Evolutionary conservation across 1,140 invertebrate genomes (phyloP), one percentile per base, ranked within the genome.

Genomic region (Atta texana): DNA sequence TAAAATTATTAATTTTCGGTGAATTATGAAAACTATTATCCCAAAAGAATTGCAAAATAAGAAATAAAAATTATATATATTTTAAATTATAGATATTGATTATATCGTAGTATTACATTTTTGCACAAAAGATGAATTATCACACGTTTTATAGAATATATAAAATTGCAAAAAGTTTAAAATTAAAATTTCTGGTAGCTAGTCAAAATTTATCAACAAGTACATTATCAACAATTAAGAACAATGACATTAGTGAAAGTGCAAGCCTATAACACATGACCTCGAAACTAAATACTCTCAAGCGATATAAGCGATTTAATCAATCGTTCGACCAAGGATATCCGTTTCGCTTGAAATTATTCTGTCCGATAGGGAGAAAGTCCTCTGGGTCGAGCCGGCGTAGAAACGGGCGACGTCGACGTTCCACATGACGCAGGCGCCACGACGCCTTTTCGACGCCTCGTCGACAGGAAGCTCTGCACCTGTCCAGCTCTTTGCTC

Each of bases 371-470:
- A 55, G 66, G 44, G 14, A 44, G 57, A 68, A 75, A 57, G 90
- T 93, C 87, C 91, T 76, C 57, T 59, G 8, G 82, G 86, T 90
- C 85, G 90, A 68, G 90, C 90, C 89, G 85, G 89, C 92, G 93
- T 91, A 93, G 90, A 91, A 87, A 76, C 82, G 72, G 66, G 39
- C 28, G 10, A 31, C 64, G 44, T n/a, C 82, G 57, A 64, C 72
- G 71, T 44, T 24, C 39, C 24, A 51, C 10, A 21, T 76, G 78
- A 71, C 86, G 86, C 53, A 64, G 57, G 39, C 63, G 51, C 61
- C 44, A 55, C 75, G 55, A 59, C 80, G 86, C 64, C 84, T 63
- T 66, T 66, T 12, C 66, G 53, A 82, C 64, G 89, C 34, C 28
- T 59, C 49, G 80, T 86, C 85, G 86, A 92, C 89, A 89, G 92